These are phyloP conservation scores for Temnothorax nylanderi DNA, from an alignment of 1,140 invertebrate species.

Conservation along the genomic window DNA sequence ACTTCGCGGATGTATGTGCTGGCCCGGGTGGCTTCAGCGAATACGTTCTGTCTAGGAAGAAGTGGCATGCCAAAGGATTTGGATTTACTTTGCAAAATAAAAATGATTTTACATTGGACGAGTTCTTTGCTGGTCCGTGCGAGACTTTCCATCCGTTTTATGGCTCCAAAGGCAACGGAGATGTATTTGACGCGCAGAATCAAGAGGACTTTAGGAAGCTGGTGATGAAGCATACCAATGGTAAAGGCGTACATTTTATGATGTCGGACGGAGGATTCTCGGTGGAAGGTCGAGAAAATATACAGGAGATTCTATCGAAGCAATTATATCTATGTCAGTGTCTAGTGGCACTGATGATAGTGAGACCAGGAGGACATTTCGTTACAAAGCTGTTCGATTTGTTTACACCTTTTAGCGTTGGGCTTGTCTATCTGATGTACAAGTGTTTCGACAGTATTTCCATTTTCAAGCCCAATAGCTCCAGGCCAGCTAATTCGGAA, in stretches of 20 bases:
- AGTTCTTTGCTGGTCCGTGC: slow-evolving; percentile 94
- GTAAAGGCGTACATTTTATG: slow-evolving; percentile 96
- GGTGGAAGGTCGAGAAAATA: slow-evolving; percentile 97
- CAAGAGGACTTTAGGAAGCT: slow-evolving; percentile 91
- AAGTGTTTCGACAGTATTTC: slow-evolving; percentile 94
- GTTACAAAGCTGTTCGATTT: slow-evolving; percentile 98
- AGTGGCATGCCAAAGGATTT: slow-evolving; percentile 96
- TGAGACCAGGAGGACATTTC: slow-evolving; percentile 95
- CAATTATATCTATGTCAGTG: slow-evolving; percentile 98
- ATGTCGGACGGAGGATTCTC: slow-evolving; percentile 99
- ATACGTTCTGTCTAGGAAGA: slow-evolving; percentile 95
- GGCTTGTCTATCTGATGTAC: slow-evolving; percentile 97
- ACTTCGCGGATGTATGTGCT: slow-evolving; percentile 99
- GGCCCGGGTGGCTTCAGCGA: slow-evolving; percentile 99
- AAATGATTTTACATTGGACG: slow-evolving; percentile 97
- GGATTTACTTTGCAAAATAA: slow-evolving; percentile 96
- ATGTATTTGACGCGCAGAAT: slow-evolving; percentile 95
- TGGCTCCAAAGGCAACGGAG: slow-evolving; percentile 93
- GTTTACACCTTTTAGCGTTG: slow-evolving; percentile 97
- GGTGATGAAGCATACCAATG: slow-evolving; percentile 91
- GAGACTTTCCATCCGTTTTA: slow-evolving; percentile 98
- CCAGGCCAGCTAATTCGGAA: slow-evolving; percentile 98
- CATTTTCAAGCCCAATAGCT: slow-evolving; percentile 98
- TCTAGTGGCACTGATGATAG: slow-evolving; percentile 94
- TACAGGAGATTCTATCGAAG: slow-evolving; percentile 98